Evolutionary conservation across 2,888 invertebrate genomes (phyloP).

Genomic region (Aporophyla nigra): DNA sequence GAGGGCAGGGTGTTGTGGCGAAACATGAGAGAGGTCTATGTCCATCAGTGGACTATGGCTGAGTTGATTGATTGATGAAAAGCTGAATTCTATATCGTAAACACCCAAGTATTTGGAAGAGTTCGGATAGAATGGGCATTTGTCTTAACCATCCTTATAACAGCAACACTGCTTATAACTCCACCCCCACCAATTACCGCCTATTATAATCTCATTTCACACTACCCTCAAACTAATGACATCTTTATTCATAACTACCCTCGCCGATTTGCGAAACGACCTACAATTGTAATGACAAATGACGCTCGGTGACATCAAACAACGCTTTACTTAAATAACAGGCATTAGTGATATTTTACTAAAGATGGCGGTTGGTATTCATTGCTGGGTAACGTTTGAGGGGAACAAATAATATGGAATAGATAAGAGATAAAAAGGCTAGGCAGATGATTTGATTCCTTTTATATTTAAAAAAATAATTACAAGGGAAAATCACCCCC

Average conservation of each 20-base stretch:
- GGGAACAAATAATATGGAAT: background rate
- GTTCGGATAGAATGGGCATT: too few relatives aligned
- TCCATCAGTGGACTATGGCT: too few relatives aligned
- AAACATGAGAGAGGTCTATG: too few relatives aligned
- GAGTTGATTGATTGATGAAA: too few relatives aligned
- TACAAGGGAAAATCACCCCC: background rate
- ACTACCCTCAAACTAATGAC: conserved; percentile 20
- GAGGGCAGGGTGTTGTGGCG: too few relatives aligned
- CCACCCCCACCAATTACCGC: background rate
- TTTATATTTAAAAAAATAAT: too few relatives aligned
- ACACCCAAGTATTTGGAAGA: too few relatives aligned
- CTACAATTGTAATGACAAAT: conserved; percentile 34
- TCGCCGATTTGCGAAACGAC: conserved; percentile 38
- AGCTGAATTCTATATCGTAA: too few relatives aligned
- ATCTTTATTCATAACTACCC: conserved; percentile 32
- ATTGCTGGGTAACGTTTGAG: background rate
- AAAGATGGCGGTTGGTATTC: background rate
- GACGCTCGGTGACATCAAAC: conserved; percentile 40
- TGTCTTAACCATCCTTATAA: too few relatives aligned
- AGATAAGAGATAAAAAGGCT: background rate
- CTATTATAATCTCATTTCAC: conserved; percentile 1
- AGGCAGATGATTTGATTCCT: too few relatives aligned
- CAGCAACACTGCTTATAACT: too few relatives aligned
- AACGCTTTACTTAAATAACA: conserved; percentile 55
- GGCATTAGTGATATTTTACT: conserved; percentile 49